Evolutionary conservation across 2,888 invertebrate species (phyloP), one percentile per base, ranked within the genome.

Genomic region (Bombylius discolor): DNA sequence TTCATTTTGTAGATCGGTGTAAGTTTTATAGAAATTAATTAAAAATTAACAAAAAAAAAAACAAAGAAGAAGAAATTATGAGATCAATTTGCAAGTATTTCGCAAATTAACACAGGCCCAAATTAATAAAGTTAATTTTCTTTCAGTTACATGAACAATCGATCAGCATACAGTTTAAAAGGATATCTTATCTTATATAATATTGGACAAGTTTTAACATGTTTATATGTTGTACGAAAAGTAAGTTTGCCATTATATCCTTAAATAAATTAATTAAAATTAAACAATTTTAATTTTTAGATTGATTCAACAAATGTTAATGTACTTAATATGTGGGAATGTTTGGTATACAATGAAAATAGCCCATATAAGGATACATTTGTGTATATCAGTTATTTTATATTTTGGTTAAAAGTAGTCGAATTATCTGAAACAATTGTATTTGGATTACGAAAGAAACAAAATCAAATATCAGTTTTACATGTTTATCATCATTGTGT

Each of bases 401-500:
- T 81, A 1, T 69, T 82, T 49, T 71, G 82, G 51, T 66, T 87
- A 1, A 88, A 87, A 71, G 63, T 83, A 5, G 61, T 78, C 32
- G 88, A 88, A 67, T 70, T 88, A 4, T 63, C 78, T 0, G 88
- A 88, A 69, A 88, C 88, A 0, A 67, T 81, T 5, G 82, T 87
- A 68, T 88, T 88, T 66, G 72, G 85, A 13, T 67, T 88, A 62
- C 77, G 88, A 58, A 85, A 86, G 70, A 87, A 83, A 67, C 76
- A 80, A 58, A 79, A 78, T 49, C 88, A 88, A 72, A 81, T 85
- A 7, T 81, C 87, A 0, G 81, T 79, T 59, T 72, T 88, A 49
- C 88, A 88, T 63, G 72, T 88, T 4, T 87, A 87, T 66, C 88
- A 88, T 71, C 88, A 88, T 62, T 71, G 79, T 51, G 76, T 80